These are phyloP conservation scores for Mesoligia furuncula DNA, from an alignment of 2,888 invertebrate species.

Conservation along the genomic window DNA sequence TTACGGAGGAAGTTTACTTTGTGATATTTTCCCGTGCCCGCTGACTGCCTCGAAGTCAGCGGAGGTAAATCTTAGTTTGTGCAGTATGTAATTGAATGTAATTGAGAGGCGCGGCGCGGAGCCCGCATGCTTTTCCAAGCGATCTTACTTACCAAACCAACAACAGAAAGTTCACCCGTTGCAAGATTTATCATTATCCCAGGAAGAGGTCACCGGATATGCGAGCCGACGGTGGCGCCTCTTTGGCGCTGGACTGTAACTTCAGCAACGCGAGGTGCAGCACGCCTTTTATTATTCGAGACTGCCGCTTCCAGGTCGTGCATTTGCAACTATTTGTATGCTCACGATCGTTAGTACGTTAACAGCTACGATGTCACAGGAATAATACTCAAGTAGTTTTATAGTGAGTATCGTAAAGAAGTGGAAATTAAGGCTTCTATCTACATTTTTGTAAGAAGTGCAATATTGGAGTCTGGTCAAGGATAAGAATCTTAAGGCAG, in stretches of 20 bases:
- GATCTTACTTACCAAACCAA: not conserved
- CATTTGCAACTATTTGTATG: conserved; percentile 50
- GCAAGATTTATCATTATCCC: not conserved
- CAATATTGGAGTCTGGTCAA: not conserved
- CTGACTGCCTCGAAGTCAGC: not conserved
- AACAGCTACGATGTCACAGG: conserved; percentile 29
- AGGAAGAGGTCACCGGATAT: not conserved
- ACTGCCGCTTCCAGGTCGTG: conserved; percentile 51
- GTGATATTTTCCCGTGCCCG: not conserved
- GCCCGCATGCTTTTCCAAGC: not conserved
- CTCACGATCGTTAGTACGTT: conserved; percentile 36
- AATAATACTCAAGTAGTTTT: conserved; percentile 30
- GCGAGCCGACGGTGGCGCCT: conserved; percentile 4
- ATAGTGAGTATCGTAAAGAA: not conserved
- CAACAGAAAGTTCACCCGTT: not conserved
- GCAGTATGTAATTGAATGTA: not conserved
- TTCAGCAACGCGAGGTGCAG: conserved; percentile 19
- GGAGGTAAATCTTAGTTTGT: not conserved
- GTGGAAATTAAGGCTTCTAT: not conserved
- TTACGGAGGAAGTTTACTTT: not conserved
- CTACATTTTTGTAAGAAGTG: not conserved
- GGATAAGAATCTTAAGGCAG: not conserved
- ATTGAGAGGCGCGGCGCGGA: not conserved
- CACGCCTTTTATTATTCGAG: conserved; percentile 51
- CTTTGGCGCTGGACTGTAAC: conserved; percentile 1